A percentile compares a stretch with the other conserved stretches of the same genome.
phyloP scores from a whole-genome alignment of 53 echinoderm and acorn worm species.

The Temnopleurus reevesii region DNA sequence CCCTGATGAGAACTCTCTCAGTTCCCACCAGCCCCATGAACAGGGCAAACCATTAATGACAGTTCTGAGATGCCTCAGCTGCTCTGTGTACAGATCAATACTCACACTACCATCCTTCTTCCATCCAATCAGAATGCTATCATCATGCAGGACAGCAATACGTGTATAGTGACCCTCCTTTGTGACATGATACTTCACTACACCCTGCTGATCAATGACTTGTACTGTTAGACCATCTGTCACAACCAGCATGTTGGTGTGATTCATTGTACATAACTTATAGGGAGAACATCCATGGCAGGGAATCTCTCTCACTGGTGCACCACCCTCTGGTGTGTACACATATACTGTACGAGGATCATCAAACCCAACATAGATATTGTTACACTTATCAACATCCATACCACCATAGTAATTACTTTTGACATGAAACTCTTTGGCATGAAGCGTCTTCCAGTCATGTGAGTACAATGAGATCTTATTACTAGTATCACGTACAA shows the following conservation, averaged over 20 bases:
- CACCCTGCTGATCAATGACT: neutral
- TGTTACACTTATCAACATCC: neutral
- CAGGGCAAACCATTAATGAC: neutral
- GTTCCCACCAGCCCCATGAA: too few species aligned
- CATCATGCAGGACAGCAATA: neutral
- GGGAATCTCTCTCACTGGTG: neutral
- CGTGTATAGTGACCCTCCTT: neutral
- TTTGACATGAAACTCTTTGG: neutral
- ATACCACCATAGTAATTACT: neutral
- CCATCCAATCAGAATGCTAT: conserved; percentile 17
- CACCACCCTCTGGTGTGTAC: conserved; percentile 2
- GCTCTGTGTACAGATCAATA: conserved; percentile 18
- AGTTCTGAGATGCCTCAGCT: neutral
- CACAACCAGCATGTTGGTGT: neutral
- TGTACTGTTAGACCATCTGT: neutral
- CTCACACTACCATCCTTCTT: neutral
- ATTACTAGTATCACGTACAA: neutral
- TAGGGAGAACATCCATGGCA: neutral
- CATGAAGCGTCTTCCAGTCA: neutral
- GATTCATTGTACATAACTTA: conserved; percentile 2
- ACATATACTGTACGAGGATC: neutral
- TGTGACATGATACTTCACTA: neutral
- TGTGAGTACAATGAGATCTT: neutral
- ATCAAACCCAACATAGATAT: conserved; percentile 6
- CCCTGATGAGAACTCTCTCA: conserved; percentile 2